Percentiles rank a stretch among this genome's conserved stretches.
Conservation (phyloP, 2,113 vertebrate genomes). For the Eurypyga helias region DNA sequence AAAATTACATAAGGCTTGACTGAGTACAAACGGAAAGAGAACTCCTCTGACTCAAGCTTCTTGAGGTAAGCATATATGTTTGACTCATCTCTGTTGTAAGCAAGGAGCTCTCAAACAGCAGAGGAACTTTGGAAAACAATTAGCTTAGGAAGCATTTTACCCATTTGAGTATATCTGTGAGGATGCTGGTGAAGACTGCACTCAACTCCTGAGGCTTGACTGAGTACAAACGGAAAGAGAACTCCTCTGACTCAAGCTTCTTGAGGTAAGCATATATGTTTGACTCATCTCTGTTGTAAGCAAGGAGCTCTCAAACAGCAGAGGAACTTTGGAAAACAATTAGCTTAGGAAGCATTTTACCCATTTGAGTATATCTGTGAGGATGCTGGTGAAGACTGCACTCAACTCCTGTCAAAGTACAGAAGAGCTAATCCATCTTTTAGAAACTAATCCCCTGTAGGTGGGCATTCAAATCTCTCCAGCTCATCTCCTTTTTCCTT, state of each 20-base stretch:
- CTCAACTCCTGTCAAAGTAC: no score
- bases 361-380: background rate
- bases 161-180: background rate
- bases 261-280: background rate
- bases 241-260: background rate
- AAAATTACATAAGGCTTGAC: background rate
- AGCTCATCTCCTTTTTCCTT: background rate
- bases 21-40: background rate
- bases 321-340: background rate
- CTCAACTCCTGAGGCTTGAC: background rate
- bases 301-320: background rate
- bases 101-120: background rate
- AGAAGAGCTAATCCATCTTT: background rate
- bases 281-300: background rate
- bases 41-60: background rate
- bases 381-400: background rate
- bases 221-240: background rate
- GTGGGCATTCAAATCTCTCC: background rate
- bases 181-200: background rate
- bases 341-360: background rate
- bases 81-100: background rate
- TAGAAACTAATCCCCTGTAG: background rate
- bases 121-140: background rate
- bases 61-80: background rate
- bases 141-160: background rate